Evolutionary conservation across 30 jellyfish, hydroid and myxozoan species (phyloP), one percentile per base, ranked within the genome.

Genomic region (Phacellophora camtschatica): DNA sequence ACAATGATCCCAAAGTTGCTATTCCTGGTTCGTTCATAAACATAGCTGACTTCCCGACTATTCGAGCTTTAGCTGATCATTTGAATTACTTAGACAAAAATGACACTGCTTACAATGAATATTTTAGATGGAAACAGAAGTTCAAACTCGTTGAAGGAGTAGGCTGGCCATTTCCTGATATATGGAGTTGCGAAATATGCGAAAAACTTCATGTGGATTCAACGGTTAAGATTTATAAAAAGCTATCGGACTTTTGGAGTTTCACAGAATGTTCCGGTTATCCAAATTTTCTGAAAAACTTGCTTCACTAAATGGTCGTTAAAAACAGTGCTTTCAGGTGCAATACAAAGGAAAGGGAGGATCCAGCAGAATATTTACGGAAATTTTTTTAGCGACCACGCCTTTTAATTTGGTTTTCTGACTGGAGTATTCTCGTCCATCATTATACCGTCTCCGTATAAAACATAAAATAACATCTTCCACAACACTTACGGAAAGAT

Each of bases 1-100:
- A 83, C 49, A 31, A 71, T 32, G 82, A 83, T 24, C 87, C 82
- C 16, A 59, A 37, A n/a, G 79, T 71, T 24, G 95, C 95, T n/a
- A 83, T 83, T 13, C 95, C 95, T 10, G 88, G 95, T 13, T 83
- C 95, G 39, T 83, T 19, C 33, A 83, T 83, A 7, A 62, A 83
- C 29, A 88, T 72, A 5, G 70, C 35, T 11, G 77, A 71, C 45
- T 83, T 69, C 87, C 49, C 74, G 56, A 27, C 88, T 3, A 69
- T 82, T 34, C 51, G 55, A 59, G 83, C 51, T 2, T 64, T 82
- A 4, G 94, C 87, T 23, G 86, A 82, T 33, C 46, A 83, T 33
- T n/a, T 83, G 22, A 27, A 1, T 0, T 83, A 83, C 36, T 64
- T 83, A 36, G 95, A 83, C 65, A 70, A 70, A 28, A 83, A 83